Conservation (phyloP, 2,797 vertebrate species). For the Staurois parvus region DNA sequence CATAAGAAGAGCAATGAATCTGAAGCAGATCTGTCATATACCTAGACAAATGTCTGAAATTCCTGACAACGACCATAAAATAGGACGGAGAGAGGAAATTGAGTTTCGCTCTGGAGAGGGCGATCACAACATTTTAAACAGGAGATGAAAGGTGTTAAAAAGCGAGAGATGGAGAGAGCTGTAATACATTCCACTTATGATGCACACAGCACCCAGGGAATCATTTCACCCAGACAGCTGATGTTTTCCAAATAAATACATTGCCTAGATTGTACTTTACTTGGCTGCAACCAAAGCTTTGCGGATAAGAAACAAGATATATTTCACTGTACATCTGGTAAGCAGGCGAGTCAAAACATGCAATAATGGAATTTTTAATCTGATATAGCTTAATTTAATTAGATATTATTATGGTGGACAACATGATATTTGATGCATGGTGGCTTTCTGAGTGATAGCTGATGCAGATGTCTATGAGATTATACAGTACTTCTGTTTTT, state of each 20-base stretch:
- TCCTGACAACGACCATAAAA: slow-evolving; percentile 78
- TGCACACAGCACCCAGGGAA: slow-evolving; percentile 56
- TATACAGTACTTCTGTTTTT: slow-evolving; percentile 3
- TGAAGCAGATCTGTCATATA: slow-evolving; percentile 73
- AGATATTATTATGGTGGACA: slow-evolving; percentile 1
- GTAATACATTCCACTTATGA: slow-evolving; percentile 59
- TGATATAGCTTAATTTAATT: slow-evolving; percentile 20
- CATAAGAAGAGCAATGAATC: slow-evolving; percentile 79
- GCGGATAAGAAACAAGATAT: slow-evolving; percentile 37
- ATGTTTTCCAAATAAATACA: slow-evolving; percentile 59
- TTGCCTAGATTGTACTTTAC: slow-evolving; percentile 40
- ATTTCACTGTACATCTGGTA: slow-evolving; percentile 38
- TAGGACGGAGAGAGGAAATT: slow-evolving; percentile 68
- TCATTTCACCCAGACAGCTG: slow-evolving; percentile 58
- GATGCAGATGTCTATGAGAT: slow-evolving; percentile 4
- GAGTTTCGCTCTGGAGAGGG: slow-evolving; percentile 65
- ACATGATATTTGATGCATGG: slow-evolving; percentile 7
- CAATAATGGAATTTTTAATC: slow-evolving; percentile 16
- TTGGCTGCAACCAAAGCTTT: slow-evolving; percentile 36
- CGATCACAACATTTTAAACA: slow-evolving; percentile 73
- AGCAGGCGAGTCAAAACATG: slow-evolving; percentile 52
- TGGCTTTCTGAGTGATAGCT: slow-evolving; percentile 22
- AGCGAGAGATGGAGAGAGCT: slow-evolving; percentile 67
- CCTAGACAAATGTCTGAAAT: slow-evolving; percentile 72
- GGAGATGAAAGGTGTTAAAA: slow-evolving; percentile 63